phyloP scores from a whole-genome alignment of 2,113 vertebrate genomes.

The Takifugu bimaculatus region DNA sequence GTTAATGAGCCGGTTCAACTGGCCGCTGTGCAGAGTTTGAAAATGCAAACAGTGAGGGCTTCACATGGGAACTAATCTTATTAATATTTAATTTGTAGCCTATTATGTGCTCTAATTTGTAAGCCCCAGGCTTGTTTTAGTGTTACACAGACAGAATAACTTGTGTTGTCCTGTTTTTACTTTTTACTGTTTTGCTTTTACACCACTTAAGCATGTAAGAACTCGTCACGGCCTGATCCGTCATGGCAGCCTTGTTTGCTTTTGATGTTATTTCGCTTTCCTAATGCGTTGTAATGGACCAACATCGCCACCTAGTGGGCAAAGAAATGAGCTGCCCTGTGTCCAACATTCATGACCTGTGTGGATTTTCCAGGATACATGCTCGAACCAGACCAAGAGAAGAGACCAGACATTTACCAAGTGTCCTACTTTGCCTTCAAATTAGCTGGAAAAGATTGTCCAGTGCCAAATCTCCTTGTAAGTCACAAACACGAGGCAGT shows the following conservation, averaged over 20 bases:
- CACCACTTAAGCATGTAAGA: conserved; percentile 38
- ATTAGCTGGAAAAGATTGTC: conserved; percentile 89
- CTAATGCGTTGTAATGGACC: conserved; percentile 7
- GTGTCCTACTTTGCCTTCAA: conserved; percentile 95
- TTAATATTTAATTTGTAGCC: background rate
- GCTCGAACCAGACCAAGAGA: conserved; percentile 93
- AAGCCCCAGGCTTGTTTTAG: background rate
- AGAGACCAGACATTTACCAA: conserved; percentile 95
- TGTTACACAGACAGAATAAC: background rate
- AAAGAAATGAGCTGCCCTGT: background rate
- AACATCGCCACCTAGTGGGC: conserved; percentile 56
- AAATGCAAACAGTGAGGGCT: background rate
- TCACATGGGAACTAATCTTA: background rate
- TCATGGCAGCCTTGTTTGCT: conserved; percentile 11
- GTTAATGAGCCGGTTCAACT: background rate
- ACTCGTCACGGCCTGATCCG: conserved; percentile 23
- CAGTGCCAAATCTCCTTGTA: conserved; percentile 92
- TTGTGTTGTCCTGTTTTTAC: background rate
- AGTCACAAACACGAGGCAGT: conserved; percentile 57
- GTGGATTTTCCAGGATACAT: conserved; percentile 81
- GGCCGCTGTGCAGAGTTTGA: background rate
- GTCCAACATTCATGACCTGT: background rate
- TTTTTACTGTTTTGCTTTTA: background rate
- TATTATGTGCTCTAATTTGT: background rate
- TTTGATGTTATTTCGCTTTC: conserved; percentile 23